Evolutionary conservation across 2,797 vertebrate genomes (phyloP).

Genomic region (Echeneis naucrates): DNA sequence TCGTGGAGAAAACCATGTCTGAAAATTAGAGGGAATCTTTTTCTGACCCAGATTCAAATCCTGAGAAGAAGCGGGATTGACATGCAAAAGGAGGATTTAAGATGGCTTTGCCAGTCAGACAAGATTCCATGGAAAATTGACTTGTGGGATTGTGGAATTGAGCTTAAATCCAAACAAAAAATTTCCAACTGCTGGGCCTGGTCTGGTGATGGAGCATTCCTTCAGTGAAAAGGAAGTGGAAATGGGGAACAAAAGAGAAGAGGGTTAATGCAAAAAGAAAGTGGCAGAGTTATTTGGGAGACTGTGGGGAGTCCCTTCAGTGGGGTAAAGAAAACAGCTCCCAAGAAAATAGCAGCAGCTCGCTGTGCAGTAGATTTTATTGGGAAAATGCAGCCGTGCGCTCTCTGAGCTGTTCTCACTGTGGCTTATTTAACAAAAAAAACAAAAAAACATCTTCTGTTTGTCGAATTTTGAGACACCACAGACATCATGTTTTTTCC

Average conservation of each 20-base stretch:
- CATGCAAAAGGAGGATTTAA: conserved; percentile 54
- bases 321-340: conserved; percentile 27
- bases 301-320: conserved; percentile 50
- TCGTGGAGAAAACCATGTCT: background rate
- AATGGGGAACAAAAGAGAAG: conserved; percentile 10
- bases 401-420: conserved; percentile 18
- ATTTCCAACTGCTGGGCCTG: conserved; percentile 9
- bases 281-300: conserved; percentile 40
- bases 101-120: conserved; percentile 22
- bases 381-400: conserved; percentile 67
- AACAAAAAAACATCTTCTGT: too few species aligned
- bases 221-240: conserved; percentile 28
- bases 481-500: background rate
- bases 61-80: conserved; percentile 38
- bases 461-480: conserved; percentile 10
- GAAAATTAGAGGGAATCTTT: conserved; percentile 33
- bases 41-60: conserved; percentile 52
- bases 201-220: conserved; percentile 6
- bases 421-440: too few species aligned
- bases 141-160: conserved; percentile 18
- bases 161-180: conserved; percentile 41
- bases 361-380: conserved; percentile 50
- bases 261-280: conserved; percentile 29
- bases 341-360: conserved; percentile 52
- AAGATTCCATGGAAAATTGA: conserved; percentile 45